phyloP scores from a whole-genome alignment of 1,140 invertebrate genomes.

The Caenorhabditis inopinata region DNA sequence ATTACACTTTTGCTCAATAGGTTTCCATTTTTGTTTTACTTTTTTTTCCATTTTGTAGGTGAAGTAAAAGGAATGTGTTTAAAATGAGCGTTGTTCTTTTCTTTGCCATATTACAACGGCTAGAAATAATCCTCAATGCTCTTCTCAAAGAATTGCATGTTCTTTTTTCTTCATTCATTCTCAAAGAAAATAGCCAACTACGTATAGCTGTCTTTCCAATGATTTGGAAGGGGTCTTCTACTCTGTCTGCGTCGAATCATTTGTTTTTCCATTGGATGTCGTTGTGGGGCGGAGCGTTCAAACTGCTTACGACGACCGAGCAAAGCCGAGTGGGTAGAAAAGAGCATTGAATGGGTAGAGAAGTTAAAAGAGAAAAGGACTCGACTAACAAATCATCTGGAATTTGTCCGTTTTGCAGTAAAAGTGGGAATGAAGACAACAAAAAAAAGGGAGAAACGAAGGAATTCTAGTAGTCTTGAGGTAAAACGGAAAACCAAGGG shows the following conservation, averaged over 20 bases:
- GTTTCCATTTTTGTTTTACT: neutral
- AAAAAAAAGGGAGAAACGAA: neutral
- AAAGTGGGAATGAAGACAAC: neutral
- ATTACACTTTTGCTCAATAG: neutral
- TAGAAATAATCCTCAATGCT: conserved; percentile 3
- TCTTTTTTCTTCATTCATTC: neutral
- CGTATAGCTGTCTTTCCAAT: neutral
- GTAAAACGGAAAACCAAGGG: neutral
- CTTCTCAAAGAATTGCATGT: conserved; percentile 12
- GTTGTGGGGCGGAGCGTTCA: neutral
- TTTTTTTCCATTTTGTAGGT: neutral
- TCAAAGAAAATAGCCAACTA: neutral
- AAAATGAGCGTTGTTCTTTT: neutral
- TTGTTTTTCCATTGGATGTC: conserved; percentile 23
- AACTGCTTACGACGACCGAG: neutral
- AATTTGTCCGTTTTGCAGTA: conserved; percentile 9
- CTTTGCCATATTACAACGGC: neutral
- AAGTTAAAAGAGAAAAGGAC: conserved; percentile 16
- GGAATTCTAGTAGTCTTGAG: neutral
- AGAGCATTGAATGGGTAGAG: conserved; percentile 17
- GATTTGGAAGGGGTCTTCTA: neutral
- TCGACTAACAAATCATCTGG: conserved; percentile 32
- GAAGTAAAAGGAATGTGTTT: neutral
- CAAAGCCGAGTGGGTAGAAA: neutral
- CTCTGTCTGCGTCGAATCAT: neutral